phyloP scores from a whole-genome alignment of 2,113 vertebrate genomes.

The Todiramphus saurophagus region DNA sequence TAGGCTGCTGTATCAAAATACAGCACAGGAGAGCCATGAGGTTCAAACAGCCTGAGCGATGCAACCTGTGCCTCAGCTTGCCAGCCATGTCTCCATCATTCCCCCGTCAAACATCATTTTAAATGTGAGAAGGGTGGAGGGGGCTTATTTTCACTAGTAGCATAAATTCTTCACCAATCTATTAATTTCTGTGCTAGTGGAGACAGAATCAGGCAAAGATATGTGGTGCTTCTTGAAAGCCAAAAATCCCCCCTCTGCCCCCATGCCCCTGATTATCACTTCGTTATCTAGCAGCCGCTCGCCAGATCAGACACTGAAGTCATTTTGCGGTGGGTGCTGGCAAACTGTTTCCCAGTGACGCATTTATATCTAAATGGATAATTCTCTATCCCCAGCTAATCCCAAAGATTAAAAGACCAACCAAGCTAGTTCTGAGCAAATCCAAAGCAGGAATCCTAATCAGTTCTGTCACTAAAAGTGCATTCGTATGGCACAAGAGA shows the following conservation, averaged over 20 bases:
- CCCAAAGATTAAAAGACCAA: conserved; percentile 43
- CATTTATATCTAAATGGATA: neutral
- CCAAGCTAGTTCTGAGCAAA: conserved; percentile 33
- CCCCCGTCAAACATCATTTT: neutral
- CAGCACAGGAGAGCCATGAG: neutral
- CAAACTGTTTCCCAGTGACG: neutral
- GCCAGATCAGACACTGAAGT: conserved; percentile 15
- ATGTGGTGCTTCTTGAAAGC: neutral
- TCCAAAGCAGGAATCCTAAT: conserved; percentile 45
- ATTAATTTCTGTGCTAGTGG: neutral
- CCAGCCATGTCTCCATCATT: neutral
- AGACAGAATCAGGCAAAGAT: neutral
- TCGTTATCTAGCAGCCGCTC: neutral
- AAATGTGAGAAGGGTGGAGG: neutral
- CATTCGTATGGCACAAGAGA: neutral
- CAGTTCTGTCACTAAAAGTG: neutral
- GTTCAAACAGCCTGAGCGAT: neutral
- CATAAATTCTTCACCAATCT: neutral
- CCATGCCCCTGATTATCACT: neutral
- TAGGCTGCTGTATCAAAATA: neutral
- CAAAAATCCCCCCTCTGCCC: neutral
- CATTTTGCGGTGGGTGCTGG: neutral
- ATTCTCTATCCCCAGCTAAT: conserved; percentile 45
- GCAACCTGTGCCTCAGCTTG: neutral
- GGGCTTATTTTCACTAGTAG: neutral